These are phyloP conservation scores for Oryzias melastigma DNA, from an alignment of 2,113 vertebrate genomes.

Conservation along the genomic window DNA sequence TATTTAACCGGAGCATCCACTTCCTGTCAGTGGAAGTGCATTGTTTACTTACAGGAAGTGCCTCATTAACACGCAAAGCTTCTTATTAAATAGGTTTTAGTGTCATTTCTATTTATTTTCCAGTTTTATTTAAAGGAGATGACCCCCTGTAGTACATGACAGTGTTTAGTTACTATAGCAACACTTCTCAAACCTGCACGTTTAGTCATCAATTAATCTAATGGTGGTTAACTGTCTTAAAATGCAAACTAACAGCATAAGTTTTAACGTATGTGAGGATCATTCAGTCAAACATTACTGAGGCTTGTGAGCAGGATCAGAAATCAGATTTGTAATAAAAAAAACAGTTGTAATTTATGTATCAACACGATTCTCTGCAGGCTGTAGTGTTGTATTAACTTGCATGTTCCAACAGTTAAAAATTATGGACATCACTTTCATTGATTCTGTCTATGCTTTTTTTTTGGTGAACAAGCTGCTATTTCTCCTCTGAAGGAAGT, in stretches of 20 bases:
- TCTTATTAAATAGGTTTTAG: too few relatives aligned
- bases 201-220: too few relatives aligned
- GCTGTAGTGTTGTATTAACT: conserved; percentile 32
- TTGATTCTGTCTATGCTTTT: conserved; percentile 4
- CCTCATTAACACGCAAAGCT: too few relatives aligned
- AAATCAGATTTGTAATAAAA: conserved; percentile 34
- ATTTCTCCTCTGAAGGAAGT: background rate
- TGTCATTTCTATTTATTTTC: background rate
- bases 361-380: conserved; percentile 13
- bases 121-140: background rate
- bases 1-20: too few relatives aligned
- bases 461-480: background rate
- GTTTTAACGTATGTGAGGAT: background rate
- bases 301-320: conserved; percentile 41
- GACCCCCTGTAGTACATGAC: too few relatives aligned
- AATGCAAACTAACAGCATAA: background rate
- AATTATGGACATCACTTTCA: conserved; percentile 32
- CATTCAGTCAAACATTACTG: background rate
- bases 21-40: too few relatives aligned
- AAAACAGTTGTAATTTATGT: conserved; percentile 23
- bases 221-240: too few relatives aligned
- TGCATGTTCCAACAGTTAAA: conserved; percentile 53
- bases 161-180: too few relatives aligned
- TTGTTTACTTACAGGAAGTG: too few relatives aligned
- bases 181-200: too few relatives aligned